These are phyloP conservation scores for Eubasilissa splendida DNA, from an alignment of 2,888 invertebrate species.

Conservation along the genomic window DNA sequence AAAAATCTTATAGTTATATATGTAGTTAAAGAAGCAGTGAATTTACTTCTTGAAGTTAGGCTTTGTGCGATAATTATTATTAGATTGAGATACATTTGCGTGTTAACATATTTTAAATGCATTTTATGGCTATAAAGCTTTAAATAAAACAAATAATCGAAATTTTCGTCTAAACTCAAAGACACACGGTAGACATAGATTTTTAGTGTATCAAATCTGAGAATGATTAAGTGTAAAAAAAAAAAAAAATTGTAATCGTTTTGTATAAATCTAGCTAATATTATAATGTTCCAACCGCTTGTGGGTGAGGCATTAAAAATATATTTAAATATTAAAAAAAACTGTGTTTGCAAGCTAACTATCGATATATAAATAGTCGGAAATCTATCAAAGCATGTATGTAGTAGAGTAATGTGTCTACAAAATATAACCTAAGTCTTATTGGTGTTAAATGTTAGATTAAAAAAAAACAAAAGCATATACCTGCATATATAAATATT, in stretches of 20 bases:
- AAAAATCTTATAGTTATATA: neutral
- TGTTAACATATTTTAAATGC: neutral
- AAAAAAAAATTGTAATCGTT: neutral
- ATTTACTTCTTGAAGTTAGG: neutral
- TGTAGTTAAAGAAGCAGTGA: neutral
- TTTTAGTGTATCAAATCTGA: neutral
- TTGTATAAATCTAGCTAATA: neutral
- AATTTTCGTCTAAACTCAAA: neutral
- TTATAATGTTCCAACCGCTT: neutral
- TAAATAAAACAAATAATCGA: neutral
- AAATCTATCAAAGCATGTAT: no score
- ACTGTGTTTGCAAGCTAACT: neutral
- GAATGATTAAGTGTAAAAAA: neutral
- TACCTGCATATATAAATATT: constrained; percentile 57
- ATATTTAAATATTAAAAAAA: neutral
- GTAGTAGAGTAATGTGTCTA: neutral
- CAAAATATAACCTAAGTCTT: constrained; percentile 2
- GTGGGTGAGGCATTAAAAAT: neutral
- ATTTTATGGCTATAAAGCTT: constrained; percentile 20
- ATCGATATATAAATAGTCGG: no score
- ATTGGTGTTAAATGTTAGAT: constrained; percentile 56
- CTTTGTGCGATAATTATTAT: neutral
- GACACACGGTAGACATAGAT: neutral
- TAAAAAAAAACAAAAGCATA: constrained; percentile 54
- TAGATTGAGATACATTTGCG: neutral